These are phyloP conservation scores for Acronicta leporina DNA, from an alignment of 2,888 invertebrate species.

Conservation along the genomic window DNA sequence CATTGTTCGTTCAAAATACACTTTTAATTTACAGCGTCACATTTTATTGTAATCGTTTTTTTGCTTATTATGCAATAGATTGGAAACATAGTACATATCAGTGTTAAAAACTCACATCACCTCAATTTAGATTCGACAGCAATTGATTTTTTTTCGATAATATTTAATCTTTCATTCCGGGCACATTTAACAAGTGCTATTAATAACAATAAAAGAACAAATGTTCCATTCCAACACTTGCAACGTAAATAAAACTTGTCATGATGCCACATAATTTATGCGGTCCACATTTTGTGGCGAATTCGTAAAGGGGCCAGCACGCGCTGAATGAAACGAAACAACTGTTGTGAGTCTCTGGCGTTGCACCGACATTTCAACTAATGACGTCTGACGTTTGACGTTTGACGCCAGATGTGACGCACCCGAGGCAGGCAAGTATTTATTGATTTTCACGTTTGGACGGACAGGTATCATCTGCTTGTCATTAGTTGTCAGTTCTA, in stretches of 20 bases:
- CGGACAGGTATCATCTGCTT: conserved; percentile 46
- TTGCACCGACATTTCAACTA: conserved; percentile 63
- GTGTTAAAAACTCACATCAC: too few relatives aligned
- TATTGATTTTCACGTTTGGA: conserved; percentile 48
- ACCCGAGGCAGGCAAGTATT: conserved; percentile 45
- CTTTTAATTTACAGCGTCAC: too few relatives aligned
- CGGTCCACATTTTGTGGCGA: conserved; percentile 52
- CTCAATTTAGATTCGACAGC: too few relatives aligned
- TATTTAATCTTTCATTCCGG: conserved; percentile 1
- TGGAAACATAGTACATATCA: too few relatives aligned
- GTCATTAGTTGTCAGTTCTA: conserved; percentile 41
- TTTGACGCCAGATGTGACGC: conserved; percentile 58
- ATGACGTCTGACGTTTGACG: conserved; percentile 63
- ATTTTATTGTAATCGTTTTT: too few relatives aligned
- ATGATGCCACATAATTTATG: conserved; percentile 52
- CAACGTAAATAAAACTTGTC: conserved; percentile 54
- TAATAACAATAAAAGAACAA: conserved; percentile 40
- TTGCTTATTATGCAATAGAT: too few relatives aligned
- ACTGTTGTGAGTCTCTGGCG: conserved; percentile 51
- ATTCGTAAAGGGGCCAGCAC: conserved; percentile 50
- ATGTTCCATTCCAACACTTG: conserved; percentile 48
- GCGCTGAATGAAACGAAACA: conserved; percentile 64
- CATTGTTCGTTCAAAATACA: too few relatives aligned
- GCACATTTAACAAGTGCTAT: conserved; percentile 25
- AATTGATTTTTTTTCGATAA: too few relatives aligned